phyloP scores from a whole-genome alignment of 2,797 vertebrate species.

The Telmatherina bonti region DNA sequence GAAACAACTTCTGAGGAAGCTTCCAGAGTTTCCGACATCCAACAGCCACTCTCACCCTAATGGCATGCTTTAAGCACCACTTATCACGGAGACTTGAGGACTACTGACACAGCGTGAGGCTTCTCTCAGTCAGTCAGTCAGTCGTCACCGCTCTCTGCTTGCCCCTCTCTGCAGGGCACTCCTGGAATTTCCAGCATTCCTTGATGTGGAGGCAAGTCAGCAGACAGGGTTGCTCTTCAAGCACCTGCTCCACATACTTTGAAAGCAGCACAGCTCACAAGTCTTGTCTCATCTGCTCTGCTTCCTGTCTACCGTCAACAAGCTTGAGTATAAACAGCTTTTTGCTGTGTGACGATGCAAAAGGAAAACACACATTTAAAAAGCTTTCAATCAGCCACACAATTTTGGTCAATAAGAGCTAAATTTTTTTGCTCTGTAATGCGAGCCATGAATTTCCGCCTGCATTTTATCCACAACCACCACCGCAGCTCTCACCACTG shows the following conservation, averaged over 20 bases:
- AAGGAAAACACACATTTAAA: not conserved
- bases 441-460: slow-evolving; percentile 11
- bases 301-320: slow-evolving; percentile 9
- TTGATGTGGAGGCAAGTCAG: slow-evolving; percentile 29
- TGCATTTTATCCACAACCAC: slow-evolving; percentile 10
- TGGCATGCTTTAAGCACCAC: slow-evolving; percentile 43
- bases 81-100: slow-evolving; percentile 19
- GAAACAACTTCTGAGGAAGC: not conserved
- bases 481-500: not conserved
- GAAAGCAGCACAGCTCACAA: not conserved
- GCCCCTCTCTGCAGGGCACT: slow-evolving; percentile 23
- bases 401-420: slow-evolving; percentile 4
- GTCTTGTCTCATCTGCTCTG: not conserved
- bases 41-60: slow-evolving; percentile 28
- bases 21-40: slow-evolving; percentile 21
- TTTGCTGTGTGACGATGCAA: not conserved
- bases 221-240: slow-evolving; percentile 35
- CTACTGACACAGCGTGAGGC: slow-evolving; percentile 35
- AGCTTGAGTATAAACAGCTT: slow-evolving; percentile 16
- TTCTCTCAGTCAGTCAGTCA: slow-evolving; percentile 35
- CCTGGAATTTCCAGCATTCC: slow-evolving; percentile 60
- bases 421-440: slow-evolving; percentile 21
- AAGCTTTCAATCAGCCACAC: not conserved
- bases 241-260: slow-evolving; percentile 46
- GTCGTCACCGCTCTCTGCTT: slow-evolving; percentile 37